Conservation (phyloP, 2,113 vertebrate species). For the Ptilorrhoa leucosticta region DNA sequence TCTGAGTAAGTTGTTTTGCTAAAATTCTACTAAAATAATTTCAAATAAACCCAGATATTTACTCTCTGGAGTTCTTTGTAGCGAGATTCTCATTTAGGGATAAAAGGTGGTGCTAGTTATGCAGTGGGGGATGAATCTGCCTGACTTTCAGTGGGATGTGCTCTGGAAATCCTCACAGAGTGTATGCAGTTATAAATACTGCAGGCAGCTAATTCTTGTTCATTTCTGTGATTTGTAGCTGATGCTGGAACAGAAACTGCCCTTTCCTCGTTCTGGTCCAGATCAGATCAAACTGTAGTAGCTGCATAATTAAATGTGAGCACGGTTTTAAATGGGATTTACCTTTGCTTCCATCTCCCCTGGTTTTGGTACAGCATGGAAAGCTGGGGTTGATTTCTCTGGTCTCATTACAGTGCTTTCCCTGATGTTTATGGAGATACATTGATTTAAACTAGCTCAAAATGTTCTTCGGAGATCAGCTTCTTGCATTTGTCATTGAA, state of each 20-base stretch:
- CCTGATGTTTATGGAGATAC: neutral
- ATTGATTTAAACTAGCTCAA: neutral
- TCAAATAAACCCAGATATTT: neutral
- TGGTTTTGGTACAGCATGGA: neutral
- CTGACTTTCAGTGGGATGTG: neutral
- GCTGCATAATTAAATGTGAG: neutral
- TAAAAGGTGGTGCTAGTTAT: neutral
- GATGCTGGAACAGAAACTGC: neutral
- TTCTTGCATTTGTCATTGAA: neutral
- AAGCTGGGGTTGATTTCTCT: neutral
- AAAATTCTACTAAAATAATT: neutral
- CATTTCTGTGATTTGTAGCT: neutral
- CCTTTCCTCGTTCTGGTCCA: neutral
- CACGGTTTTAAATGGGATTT: neutral
- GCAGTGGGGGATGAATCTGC: neutral
- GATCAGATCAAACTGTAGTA: neutral
- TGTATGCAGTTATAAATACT: neutral
- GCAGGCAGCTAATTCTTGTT: neutral
- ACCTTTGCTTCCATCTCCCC: neutral
- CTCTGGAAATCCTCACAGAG: neutral
- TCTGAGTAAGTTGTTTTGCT: neutral
- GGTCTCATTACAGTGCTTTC: neutral
- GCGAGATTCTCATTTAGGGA: neutral
- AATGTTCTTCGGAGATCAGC: neutral
- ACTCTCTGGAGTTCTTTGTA: neutral